These are phyloP conservation scores for Agrotis clavis DNA, from an alignment of 2,888 invertebrate genomes.

Conservation along the genomic window DNA sequence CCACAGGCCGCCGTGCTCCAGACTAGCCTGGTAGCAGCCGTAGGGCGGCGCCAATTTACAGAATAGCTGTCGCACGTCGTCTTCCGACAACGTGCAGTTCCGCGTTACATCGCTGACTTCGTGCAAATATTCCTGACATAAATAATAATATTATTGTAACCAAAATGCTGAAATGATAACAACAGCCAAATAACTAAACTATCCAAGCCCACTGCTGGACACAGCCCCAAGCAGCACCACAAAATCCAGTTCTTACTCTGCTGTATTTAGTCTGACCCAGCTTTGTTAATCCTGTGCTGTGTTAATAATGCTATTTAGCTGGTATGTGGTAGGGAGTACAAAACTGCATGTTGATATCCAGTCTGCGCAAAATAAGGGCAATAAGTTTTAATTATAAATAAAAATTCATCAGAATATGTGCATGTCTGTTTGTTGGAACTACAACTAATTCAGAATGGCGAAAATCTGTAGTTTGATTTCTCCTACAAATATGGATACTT, in stretches of 20 bases:
- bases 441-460: not conserved
- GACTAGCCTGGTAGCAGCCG: conserved; percentile 64
- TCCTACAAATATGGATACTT: no score
- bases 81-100: conserved; percentile 48
- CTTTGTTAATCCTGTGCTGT: not conserved
- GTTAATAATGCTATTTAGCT: no score
- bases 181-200: not conserved
- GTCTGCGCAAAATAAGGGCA: no score
- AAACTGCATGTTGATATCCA: no score
- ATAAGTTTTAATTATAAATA: not conserved
- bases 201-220: not conserved
- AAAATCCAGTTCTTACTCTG: not conserved
- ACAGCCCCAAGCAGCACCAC: not conserved
- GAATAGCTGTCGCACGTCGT: conserved; percentile 34
- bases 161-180: not conserved
- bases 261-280: not conserved
- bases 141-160: conserved; percentile 11
- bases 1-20: conserved; percentile 76
- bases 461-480: not conserved
- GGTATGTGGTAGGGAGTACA: not conserved
- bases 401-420: not conserved
- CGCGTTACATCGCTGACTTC: conserved; percentile 14
- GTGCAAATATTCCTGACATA: not conserved
- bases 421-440: not conserved
- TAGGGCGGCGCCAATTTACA: conserved; percentile 59